Base-by-base conservation (phyloP, 1,140 invertebrate genomes). In the Magallana ariakensis region DNA sequence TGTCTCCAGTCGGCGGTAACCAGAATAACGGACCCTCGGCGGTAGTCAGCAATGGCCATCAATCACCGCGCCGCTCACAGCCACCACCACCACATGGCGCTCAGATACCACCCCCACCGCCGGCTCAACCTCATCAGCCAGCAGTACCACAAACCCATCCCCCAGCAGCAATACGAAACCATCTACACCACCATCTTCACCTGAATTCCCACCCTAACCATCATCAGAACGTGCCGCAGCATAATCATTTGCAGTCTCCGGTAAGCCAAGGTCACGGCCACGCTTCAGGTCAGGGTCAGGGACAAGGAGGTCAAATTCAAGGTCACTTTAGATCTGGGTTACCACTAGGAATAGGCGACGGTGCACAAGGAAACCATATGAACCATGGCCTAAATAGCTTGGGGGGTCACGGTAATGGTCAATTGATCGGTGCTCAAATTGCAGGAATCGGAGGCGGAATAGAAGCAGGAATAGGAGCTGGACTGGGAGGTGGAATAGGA, bases 1-100 rank as follows among this genome's bases (percentile, higher is more conserved):
- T 84, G 82, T 84, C 82, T 3, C 82, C 82, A 13, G 56, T 84
- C 8, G n/a, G 56, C 16, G 82, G 82, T 11, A 57, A 84, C 11
- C 82, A 84, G 16, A 57, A 84, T 53, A 84, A 84, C 11, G 82
- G 82, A 0, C 16, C 82, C 11, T 84, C 82, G 26, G 33, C 82
- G 2, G 58, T 84, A 4, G 53, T 84, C n/a, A 84, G 58, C 57
- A 84, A 60, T 33, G 82, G 82, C 5, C 10, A 1, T 22, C 55
- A 26, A 10, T n/a, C 15, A 19, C 33, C 13, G 15, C 16, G 54
- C 46, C 80, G 19, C 15, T 10, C 10, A 13, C 75, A 10, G 60
- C 15, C 60, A 62, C 19, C 15, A 15, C 60, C 19, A 2, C 15
- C 15, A 15, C 15, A n/a, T n/a, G n/a, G n/a, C n/a, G n/a, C n/a